Base-by-base conservation (phyloP, 2,888 invertebrate genomes). In the Pyrrhia umbra region DNA sequence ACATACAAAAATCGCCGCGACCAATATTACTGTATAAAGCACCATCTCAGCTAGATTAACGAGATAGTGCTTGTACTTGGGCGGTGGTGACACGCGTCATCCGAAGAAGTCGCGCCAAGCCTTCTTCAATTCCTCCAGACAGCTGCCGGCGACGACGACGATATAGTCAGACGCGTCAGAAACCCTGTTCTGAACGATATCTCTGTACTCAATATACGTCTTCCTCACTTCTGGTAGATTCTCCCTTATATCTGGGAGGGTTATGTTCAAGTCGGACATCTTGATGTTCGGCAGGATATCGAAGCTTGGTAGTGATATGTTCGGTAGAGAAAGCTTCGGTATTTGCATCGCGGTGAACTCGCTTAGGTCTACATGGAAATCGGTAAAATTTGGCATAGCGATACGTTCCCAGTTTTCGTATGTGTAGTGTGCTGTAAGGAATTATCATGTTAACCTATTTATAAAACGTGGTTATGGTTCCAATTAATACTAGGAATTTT, bases 121-220 rank as follows among this genome's bases (percentile, higher is more conserved):
- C 0, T 93, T 85, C 13, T 89, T 80, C 5, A 95, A 84, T 73
- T 95, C 95, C 59, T 95, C 93, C 59, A 88, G 89, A 68, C 96
- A 93, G 83, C 96, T 96, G 9, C 92, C 92, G 0, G 95, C 95
- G 0, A 96, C 95, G 0, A 95, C 92, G 54, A 89, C 89, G 21
- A 95, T 77, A 76, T 96, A 96, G 34, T 95, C 94, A 0, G 95
- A 93, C 0, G 95, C 94, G 66, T 95, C 95, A 0, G 88, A 86
- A 68, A 95, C 85, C 77, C 95, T 91, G 58, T 96, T 95, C 58
- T 94, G 89, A 0, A 96, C 92, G 21, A 93, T 92, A 34, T 91
- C 86, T 79, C 94, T 95, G 66, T 95, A 91, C 66, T 92, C 91
- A 27, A 87, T 83, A 56, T 93, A 95, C 0, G 91, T 85, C 68